Base-by-base conservation (phyloP, 2,888 invertebrate species). In the Nysson spinosus region DNA sequence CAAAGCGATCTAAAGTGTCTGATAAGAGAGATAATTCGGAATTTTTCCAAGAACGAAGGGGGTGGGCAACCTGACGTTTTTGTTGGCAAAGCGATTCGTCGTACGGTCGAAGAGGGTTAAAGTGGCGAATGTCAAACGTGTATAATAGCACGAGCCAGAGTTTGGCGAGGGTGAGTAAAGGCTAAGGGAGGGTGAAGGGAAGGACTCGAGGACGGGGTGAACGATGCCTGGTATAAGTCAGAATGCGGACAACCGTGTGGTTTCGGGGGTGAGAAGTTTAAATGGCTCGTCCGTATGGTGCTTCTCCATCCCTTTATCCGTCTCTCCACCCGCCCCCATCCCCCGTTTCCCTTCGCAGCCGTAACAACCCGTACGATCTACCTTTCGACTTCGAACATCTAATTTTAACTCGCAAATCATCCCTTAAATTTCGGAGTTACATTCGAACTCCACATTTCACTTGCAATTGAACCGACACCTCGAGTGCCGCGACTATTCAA, bases 261-360 rank as follows among this genome's bases (percentile, higher is more conserved):
- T 85, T 83, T 77, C 68, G 76, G 82, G 84, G 81, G 83, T 85
- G 86, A 85, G 84, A 85, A 87, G 85, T 87, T 87, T 87, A 87
- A 87, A 87, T 87, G 87, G 86, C 86, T 84, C 83, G 85, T 81
- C 87, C 86, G 87, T 86, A 87, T 87, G 87, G 85, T 79, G 85
- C 85, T 79, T 75, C 79, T 78, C 80, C 65, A 64, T 57, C 77
- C 75, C 55, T 67, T 50, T 49, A 60, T 54, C 69, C 58, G 55
- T 55, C 58, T 26, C 57, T 43, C 63, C 47, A 40, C 60, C 44
- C 60, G 35, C 39, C 44, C 28, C 11, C 32, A 4, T 35, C 28
- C 14, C 2, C 39, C 20, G 43, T 2, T 1, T 14, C 16, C 46
- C 35, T 43, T 44, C 46, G 55, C 14, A 12, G 12, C 47, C 39